Evolutionary conservation across 2,797 vertebrate genomes (phyloP), one percentile per base, ranked within the genome.

Genomic region (Gymnoscopelus microlampas): DNA sequence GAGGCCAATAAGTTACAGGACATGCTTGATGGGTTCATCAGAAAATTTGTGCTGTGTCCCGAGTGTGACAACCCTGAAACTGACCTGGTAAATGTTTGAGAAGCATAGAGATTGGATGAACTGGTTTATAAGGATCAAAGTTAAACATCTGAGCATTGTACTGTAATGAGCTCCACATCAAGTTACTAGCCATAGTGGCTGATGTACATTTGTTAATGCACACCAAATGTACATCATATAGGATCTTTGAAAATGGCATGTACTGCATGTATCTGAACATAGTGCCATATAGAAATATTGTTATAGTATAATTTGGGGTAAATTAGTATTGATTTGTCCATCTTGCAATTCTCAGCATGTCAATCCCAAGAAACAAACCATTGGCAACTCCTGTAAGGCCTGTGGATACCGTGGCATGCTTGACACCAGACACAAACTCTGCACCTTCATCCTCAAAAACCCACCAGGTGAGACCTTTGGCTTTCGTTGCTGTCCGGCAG

Each of bases 11-110:
- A 99, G 95, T 93, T 99, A 95, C 98, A 99, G 95, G 98, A 99
- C 95, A 99, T 99, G 97, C 95, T 99, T 92, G 98, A 99, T 95
- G 97, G 97, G 93, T 99, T 99, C 95, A 98, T 99, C 96, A 96
- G 96, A 95, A 99, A 98, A 95, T 99, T 99, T 95, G 97, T 99
- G 95, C 95, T 99, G 92, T 99, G 98, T 96, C 93, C 97, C 71
- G 97, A 98, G 93, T 99, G 98, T 91, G 98, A 99, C 92, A 99
- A 99, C 96, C 98, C 98, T 86, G 98, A 99, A 96, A 99, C 98
- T 86, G 98, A 99, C 91, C 94, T 99, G 98, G 98, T 99, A 89
- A 93, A 86, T 91, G 3, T 14, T 50, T 54, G 9, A 1, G 55
- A 39, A 39, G 39, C 39, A 39, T 39, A 39, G 2, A 9, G 39